These are phyloP conservation scores for Chironomus tentans DNA, from an alignment of 2,888 invertebrate genomes.

Conservation along the genomic window DNA sequence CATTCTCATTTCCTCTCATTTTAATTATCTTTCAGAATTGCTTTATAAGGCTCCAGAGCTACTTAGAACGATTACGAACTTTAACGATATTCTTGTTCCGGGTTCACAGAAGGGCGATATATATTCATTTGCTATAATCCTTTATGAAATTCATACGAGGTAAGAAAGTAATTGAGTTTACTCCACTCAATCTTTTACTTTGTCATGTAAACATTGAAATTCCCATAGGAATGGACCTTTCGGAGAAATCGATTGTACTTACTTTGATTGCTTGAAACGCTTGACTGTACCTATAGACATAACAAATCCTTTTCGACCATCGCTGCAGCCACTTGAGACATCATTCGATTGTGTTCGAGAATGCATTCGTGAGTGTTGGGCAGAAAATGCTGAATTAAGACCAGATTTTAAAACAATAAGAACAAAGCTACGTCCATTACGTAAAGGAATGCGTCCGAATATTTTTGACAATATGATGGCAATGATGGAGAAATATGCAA, in stretches of 20 bases:
- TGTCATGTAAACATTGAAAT: background rate
- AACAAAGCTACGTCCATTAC: slow-evolving; percentile 65
- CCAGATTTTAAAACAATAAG: slow-evolving; percentile 81
- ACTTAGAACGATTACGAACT: slow-evolving; percentile 45
- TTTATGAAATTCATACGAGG: slow-evolving; percentile 76
- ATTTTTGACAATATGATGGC: slow-evolving; percentile 98
- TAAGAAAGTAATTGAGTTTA: background rate
- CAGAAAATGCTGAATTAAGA: slow-evolving; percentile 64
- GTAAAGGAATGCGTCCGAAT: slow-evolving; percentile 90
- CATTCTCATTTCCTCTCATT: background rate
- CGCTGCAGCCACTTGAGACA: slow-evolving; percentile 66
- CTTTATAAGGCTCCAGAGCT: slow-evolving; percentile 77
- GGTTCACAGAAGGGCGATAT: slow-evolving; percentile 72
- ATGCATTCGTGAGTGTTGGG: slow-evolving; percentile 81
- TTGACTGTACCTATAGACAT: slow-evolving; percentile 39
- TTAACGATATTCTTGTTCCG: slow-evolving; percentile 37
- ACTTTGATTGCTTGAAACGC: slow-evolving; percentile 49
- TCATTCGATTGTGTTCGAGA: slow-evolving; percentile 80
- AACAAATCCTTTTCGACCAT: slow-evolving; percentile 51
- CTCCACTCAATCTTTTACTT: background rate
- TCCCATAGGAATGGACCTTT: slow-evolving; percentile 65
- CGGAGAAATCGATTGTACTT: slow-evolving; percentile 58
- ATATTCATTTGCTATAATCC: slow-evolving; percentile 77
- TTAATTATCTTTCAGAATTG: slow-evolving; percentile 47
- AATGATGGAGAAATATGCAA: slow-evolving; percentile 94